Conservation (phyloP, 1,140 invertebrate species). For the Bactericera cockerelli region DNA sequence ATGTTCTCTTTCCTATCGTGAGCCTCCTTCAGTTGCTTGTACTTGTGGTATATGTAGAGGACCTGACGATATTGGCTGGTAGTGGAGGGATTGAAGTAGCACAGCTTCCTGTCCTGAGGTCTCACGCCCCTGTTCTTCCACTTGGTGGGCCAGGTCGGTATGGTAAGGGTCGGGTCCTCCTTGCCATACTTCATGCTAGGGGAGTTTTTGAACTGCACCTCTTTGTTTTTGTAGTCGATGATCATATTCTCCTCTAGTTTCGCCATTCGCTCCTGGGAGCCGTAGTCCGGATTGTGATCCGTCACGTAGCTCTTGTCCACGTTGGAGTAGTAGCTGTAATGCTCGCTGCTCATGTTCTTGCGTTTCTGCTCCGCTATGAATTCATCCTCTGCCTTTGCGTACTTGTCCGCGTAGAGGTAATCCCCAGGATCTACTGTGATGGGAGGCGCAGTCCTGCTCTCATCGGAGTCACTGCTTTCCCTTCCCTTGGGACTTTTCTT, state of each 20-base stretch:
- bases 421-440: too few relatives aligned
- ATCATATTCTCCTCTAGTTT: neutral
- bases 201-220: neutral
- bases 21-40: slow-evolving; percentile 1
- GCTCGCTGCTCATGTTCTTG: too few relatives aligned
- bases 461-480: neutral
- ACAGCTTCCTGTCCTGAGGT: neutral
- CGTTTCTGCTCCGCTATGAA: too few relatives aligned
- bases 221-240: neutral
- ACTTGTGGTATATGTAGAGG: neutral
- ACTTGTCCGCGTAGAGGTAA: too few relatives aligned
- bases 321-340: too few relatives aligned
- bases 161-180: neutral
- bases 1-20: neutral
- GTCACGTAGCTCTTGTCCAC: neutral
- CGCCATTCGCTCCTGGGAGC: too few relatives aligned
- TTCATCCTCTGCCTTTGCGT: too few relatives aligned
- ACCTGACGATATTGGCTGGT: neutral
- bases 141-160: neutral
- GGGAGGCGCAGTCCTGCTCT: neutral
- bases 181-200: neutral
- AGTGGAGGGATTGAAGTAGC: neutral
- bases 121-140: neutral
- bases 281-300: neutral
- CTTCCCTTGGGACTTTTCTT: neutral